Conservation (phyloP, 1,140 invertebrate species). For the Drosophila quadrilineata region DNA sequence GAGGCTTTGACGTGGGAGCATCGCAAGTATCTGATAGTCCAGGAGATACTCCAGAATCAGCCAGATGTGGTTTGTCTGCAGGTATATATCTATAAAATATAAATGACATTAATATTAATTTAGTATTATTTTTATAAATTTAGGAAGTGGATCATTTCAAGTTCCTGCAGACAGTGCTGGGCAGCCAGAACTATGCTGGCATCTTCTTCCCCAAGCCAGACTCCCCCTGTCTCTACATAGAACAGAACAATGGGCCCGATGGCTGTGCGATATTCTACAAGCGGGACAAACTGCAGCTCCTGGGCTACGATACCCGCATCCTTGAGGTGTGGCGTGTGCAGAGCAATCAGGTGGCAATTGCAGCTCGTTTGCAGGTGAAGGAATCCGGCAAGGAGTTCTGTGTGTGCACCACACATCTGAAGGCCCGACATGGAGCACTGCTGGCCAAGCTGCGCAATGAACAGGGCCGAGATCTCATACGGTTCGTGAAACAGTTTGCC, state of each 20-base stretch:
- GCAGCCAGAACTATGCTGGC: conserved; percentile 86
- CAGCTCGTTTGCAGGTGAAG: conserved; percentile 83
- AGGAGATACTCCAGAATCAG: conserved; percentile 87
- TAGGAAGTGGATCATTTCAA: conserved; percentile 90
- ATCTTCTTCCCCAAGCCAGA: conserved; percentile 90
- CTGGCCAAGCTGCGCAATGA: conserved; percentile 87
- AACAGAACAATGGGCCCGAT: conserved; percentile 89
- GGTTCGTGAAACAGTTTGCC: conserved; percentile 84
- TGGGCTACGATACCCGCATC: conserved; percentile 84
- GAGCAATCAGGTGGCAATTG: conserved; percentile 88
- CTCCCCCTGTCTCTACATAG: conserved; percentile 89
- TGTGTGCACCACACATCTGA: conserved; percentile 89
- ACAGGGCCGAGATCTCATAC: conserved; percentile 88
- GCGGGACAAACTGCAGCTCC: conserved; percentile 84
- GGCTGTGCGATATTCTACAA: conserved; percentile 90
- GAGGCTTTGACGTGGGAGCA: conserved; percentile 87
- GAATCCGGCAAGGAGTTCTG: conserved; percentile 84
- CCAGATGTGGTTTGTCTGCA: conserved; percentile 90
- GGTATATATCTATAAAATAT: conserved; percentile 46
- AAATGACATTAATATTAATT: conserved; percentile 28
- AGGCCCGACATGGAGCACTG: conserved; percentile 86
- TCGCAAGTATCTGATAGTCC: conserved; percentile 86
- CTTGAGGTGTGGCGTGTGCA: conserved; percentile 87
- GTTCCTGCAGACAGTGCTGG: conserved; percentile 85
- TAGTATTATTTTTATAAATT: not conserved